These are phyloP conservation scores for Mactromeris polynyma DNA, from an alignment of 2,888 invertebrate species.

Conservation along the genomic window DNA sequence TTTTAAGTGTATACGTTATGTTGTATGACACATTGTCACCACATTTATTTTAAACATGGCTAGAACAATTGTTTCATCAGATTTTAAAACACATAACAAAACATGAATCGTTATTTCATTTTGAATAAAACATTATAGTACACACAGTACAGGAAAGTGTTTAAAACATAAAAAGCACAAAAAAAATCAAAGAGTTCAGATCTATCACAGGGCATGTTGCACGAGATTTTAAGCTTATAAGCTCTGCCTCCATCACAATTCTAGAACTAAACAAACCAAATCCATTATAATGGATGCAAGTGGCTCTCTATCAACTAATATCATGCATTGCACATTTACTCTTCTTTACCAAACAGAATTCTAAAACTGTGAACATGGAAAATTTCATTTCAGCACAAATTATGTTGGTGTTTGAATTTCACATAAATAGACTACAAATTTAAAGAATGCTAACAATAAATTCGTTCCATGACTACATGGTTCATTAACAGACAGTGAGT, in stretches of 20 bases:
- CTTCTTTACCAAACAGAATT: neutral
- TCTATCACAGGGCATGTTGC: conserved; percentile 44
- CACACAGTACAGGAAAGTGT: neutral
- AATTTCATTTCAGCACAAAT: too few species aligned
- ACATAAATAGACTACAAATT: too few species aligned
- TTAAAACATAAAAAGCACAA: conserved; percentile 23
- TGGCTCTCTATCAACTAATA: neutral
- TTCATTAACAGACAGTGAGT: too few species aligned
- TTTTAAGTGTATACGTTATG: neutral
- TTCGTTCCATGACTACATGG: too few species aligned
- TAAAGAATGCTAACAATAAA: too few species aligned
- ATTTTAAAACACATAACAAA: neutral
- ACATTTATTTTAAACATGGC: neutral
- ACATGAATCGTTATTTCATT: neutral
- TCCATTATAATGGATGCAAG: too few species aligned
- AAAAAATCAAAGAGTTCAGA: conserved; percentile 25
- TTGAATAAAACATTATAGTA: neutral
- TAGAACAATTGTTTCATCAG: neutral
- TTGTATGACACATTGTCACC: neutral
- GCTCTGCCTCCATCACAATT: conserved; percentile 27
- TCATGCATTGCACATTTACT: conserved; percentile 1
- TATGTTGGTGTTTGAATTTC: too few species aligned
- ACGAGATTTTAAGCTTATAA: conserved; percentile 32
- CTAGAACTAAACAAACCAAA: neutral
- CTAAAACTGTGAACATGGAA: too few species aligned